These are phyloP conservation scores for Byasa hedistus DNA, from an alignment of 2,888 invertebrate species.

Conservation along the genomic window DNA sequence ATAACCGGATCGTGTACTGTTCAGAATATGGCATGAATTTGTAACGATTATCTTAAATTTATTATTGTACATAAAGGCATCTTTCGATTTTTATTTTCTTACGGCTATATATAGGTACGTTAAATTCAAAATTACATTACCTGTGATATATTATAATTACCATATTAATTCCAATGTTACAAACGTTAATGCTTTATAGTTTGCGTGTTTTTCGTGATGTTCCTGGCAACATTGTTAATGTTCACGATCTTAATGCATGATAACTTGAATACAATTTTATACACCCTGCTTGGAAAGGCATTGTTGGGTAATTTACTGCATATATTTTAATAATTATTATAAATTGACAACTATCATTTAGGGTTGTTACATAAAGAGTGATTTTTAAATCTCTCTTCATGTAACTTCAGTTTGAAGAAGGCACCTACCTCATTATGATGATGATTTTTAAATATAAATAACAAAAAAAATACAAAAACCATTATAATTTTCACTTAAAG, in stretches of 20 bases:
- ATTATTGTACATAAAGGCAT: slow-evolving; percentile 4
- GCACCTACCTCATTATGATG: too few species aligned
- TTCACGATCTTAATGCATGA: slow-evolving; percentile 19
- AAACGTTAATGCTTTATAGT: slow-evolving; percentile 1
- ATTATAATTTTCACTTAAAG: too few species aligned
- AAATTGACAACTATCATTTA: slow-evolving; percentile 14
- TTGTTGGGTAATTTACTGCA: slow-evolving; percentile 26
- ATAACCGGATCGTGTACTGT: slow-evolving; percentile 21
- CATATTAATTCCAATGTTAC: not conserved
- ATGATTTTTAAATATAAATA: not conserved
- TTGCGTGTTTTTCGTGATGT: slow-evolving; percentile 5
- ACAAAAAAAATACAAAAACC: too few species aligned
- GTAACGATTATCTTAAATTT: slow-evolving; percentile 10
- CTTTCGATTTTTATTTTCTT: not conserved
- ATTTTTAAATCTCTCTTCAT: not conserved
- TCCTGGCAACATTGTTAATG: slow-evolving; percentile 13
- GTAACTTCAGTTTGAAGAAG: not conserved
- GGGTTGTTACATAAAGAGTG: not conserved
- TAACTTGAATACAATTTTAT: slow-evolving; percentile 24
- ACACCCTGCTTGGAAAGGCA: slow-evolving; percentile 16
- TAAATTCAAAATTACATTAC: not conserved
- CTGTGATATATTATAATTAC: not conserved
- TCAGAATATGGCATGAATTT: slow-evolving; percentile 16
- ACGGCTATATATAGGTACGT: not conserved
- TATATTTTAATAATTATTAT: slow-evolving; percentile 23